Conservation (phyloP, 2,797 vertebrate genomes). For the Chrosomus eos region DNA sequence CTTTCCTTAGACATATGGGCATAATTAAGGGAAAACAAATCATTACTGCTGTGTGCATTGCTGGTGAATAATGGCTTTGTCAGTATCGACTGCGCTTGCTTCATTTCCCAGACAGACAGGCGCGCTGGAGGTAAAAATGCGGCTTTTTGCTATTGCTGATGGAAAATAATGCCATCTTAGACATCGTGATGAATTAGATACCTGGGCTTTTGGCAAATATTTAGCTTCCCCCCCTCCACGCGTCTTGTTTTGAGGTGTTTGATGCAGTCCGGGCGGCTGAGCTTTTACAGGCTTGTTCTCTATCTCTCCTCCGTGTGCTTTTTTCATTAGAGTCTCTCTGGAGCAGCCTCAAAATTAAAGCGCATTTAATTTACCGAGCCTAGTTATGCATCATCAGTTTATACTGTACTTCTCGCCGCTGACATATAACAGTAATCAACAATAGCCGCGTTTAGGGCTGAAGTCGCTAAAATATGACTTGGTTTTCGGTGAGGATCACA, state of each 20-base stretch:
- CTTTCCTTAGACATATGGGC: conserved; percentile 61
- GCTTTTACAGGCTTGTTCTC: conserved; percentile 31
- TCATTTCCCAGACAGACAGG: conserved; percentile 37
- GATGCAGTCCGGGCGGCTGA: neutral
- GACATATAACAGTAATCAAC: conserved; percentile 24
- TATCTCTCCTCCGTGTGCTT: conserved; percentile 27
- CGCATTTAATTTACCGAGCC: conserved; percentile 38
- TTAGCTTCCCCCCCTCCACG: neutral
- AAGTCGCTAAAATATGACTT: conserved; percentile 23
- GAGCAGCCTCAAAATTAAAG: conserved; percentile 42
- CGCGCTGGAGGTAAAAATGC: conserved; percentile 37
- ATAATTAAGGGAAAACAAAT: conserved; percentile 68
- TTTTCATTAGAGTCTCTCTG: conserved; percentile 39
- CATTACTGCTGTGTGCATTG: conserved; percentile 56
- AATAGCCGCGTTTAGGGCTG: conserved; percentile 3
- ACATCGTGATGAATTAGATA: conserved; percentile 41
- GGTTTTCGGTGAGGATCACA: neutral
- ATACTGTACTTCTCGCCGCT: conserved; percentile 10
- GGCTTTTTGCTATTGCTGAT: conserved; percentile 38
- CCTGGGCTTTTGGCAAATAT: conserved; percentile 49
- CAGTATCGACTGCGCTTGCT: conserved; percentile 43
- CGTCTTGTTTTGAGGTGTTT: conserved; percentile 13
- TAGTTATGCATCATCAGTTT: conserved; percentile 32
- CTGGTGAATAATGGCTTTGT: conserved; percentile 49
- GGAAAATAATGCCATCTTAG: conserved; percentile 46